Evolutionary conservation across 1,140 invertebrate species (phyloP).

Genomic region (Sminthurinus signatus): DNA sequence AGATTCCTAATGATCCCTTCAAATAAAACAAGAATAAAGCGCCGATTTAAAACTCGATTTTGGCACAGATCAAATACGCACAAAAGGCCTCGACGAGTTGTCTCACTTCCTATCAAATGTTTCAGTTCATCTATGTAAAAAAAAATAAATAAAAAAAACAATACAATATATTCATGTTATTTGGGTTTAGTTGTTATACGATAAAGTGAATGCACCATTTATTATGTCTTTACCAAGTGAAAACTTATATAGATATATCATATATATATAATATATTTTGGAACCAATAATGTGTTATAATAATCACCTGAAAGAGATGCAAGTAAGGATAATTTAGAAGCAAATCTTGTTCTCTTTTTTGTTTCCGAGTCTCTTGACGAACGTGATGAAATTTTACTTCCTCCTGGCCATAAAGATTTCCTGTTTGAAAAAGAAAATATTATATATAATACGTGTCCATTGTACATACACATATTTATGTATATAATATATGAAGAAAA

Average conservation of each 20-base stretch:
- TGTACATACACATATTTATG: background rate
- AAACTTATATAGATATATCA: too few relatives aligned
- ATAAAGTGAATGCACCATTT: too few relatives aligned
- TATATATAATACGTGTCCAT: background rate
- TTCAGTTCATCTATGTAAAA: conserved; percentile 72
- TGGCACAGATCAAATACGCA: conserved; percentile 71
- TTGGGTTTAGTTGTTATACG: too few relatives aligned
- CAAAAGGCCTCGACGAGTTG: conserved; percentile 76
- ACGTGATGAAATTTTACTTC: conserved; percentile 55
- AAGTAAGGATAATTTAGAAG: conserved; percentile 75
- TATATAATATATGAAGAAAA: background rate
- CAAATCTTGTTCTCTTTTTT: conserved; percentile 70
- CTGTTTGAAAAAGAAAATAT: conserved; percentile 47
- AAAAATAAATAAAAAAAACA: conserved; percentile 19
- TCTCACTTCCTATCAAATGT: conserved; percentile 84
- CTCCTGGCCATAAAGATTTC: conserved; percentile 72
- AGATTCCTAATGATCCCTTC: conserved; percentile 70
- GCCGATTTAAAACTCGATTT: conserved; percentile 69
- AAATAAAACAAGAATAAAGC: conserved; percentile 78
- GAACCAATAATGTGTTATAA: too few relatives aligned
- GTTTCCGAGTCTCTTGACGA: conserved; percentile 62
- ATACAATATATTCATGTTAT: too few relatives aligned
- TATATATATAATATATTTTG: too few relatives aligned
- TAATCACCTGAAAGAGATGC: conserved; percentile 66
- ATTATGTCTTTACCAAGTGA: too few relatives aligned